A percentile compares a stretch with the other conserved stretches of the same genome.
These are phyloP conservation scores for Trematocara unimaculatum DNA, from an alignment of 2,113 vertebrate genomes.

Conservation along the genomic window DNA sequence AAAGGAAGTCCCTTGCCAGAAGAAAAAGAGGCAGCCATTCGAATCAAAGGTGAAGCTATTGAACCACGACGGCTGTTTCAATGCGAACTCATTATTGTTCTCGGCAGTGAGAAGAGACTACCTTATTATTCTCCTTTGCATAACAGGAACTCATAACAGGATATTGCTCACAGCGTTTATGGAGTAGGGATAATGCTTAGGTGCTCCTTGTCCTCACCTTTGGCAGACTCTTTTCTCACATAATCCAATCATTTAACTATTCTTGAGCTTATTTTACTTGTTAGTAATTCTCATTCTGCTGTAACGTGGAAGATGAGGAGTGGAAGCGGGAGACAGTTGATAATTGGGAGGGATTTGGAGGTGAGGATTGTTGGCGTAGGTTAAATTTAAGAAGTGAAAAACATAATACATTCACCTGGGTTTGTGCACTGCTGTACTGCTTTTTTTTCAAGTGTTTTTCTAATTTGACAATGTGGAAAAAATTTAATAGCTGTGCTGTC, in stretches of 20 bases:
- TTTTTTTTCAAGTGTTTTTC: neutral
- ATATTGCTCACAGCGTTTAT: conserved; percentile 52
- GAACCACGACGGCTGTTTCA: conserved; percentile 27
- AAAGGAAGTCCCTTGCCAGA: neutral
- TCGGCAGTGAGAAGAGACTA: conserved; percentile 11
- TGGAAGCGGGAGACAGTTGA: neutral
- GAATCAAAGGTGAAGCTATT: conserved; percentile 34
- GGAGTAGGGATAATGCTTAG: conserved; percentile 32
- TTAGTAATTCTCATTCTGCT: neutral
- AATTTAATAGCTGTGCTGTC: conserved; percentile 16
- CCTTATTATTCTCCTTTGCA: conserved; percentile 49
- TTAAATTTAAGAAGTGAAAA: neutral
- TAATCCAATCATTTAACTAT: conserved; percentile 40
- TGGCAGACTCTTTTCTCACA: conserved; percentile 7
- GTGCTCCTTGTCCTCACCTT: conserved; percentile 39
- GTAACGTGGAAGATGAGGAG: neutral
- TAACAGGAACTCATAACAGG: conserved; percentile 48
- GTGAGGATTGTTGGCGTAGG: neutral
- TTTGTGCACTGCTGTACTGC: neutral
- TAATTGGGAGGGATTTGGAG: neutral
- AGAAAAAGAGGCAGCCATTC: neutral
- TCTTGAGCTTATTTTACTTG: conserved; percentile 24
- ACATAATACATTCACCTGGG: neutral
- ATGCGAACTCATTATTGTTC: conserved; percentile 54
- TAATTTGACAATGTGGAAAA: conserved; percentile 1